phyloP scores from a whole-genome alignment of 2,888 invertebrate genomes.

The Cephus nigrinus region DNA sequence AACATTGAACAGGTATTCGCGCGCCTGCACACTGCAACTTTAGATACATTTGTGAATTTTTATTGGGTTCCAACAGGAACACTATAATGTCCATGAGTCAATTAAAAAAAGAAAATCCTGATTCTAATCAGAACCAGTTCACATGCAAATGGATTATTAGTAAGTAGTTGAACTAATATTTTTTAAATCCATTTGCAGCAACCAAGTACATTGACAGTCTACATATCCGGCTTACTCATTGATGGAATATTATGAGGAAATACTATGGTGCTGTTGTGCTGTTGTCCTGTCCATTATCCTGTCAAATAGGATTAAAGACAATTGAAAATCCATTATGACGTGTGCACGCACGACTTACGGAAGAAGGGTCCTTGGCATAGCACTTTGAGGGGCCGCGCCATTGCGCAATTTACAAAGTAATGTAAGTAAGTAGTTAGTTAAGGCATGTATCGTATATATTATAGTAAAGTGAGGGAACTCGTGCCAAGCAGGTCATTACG shows the following conservation, averaged over 20 bases:
- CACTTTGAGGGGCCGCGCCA: slow-evolving; percentile 3
- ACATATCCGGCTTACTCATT: background rate
- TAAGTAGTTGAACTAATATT: background rate
- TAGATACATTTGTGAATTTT: background rate
- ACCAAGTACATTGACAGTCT: background rate
- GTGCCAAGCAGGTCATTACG: slow-evolving; percentile 31
- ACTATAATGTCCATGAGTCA: background rate
- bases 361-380: slow-evolving; percentile 29
- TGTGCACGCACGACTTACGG: slow-evolving; percentile 11
- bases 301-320: slow-evolving; percentile 10
- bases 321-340: background rate
- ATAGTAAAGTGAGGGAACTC: background rate
- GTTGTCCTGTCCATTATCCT: background rate
- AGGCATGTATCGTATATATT: background rate
- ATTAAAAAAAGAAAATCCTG: background rate
- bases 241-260: background rate
- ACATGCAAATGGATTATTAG: background rate
- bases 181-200: background rate
- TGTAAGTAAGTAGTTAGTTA: background rate
- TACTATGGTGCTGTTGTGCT: background rate
- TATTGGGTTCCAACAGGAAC: background rate
- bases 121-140: background rate
- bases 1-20: background rate
- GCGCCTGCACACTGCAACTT: background rate
- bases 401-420: background rate